Conservation (phyloP, 2,888 invertebrate genomes). For the Linyphia triangularis region DNA sequence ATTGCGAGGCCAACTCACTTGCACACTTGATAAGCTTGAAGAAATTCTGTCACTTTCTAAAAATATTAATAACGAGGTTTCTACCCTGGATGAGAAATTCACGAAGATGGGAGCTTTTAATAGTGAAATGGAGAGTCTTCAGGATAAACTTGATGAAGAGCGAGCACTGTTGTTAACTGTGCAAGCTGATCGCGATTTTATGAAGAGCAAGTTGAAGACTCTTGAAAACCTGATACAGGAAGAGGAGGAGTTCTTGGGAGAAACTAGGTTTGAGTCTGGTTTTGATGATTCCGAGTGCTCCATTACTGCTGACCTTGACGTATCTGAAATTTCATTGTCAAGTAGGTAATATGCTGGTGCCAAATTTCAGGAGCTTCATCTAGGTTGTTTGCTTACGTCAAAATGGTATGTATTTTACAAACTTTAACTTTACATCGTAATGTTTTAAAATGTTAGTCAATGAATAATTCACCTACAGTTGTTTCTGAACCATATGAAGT, state of each 20-base stretch:
- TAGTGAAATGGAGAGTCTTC: constrained; percentile 1
- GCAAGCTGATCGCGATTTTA: constrained; percentile 17
- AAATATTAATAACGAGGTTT: neutral
- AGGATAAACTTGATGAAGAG: constrained; percentile 10
- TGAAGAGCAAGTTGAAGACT: constrained; percentile 11
- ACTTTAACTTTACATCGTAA: too few relatives aligned
- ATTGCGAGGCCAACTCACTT: neutral
- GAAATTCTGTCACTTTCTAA: constrained; percentile 11
- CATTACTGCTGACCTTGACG: neutral
- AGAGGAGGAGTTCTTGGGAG: constrained; percentile 22
- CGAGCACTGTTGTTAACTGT: neutral
- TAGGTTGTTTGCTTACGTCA: neutral
- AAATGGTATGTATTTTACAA: neutral
- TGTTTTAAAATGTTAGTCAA: too few relatives aligned
- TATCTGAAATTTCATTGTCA: neutral
- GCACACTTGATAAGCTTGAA: constrained; percentile 26
- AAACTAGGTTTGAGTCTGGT: neutral
- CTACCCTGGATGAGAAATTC: neutral
- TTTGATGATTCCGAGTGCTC: neutral
- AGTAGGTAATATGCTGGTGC: neutral
- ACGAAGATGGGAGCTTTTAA: neutral
- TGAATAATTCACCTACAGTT: too few relatives aligned
- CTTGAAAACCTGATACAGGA: constrained; percentile 19
- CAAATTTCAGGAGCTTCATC: neutral
- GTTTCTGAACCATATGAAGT: too few relatives aligned